A percentile compares a stretch with the other conserved stretches of the same genome.
Evolutionary conservation across 2,797 vertebrate species (phyloP).

Genomic region (Ptychadena robeensis): DNA sequence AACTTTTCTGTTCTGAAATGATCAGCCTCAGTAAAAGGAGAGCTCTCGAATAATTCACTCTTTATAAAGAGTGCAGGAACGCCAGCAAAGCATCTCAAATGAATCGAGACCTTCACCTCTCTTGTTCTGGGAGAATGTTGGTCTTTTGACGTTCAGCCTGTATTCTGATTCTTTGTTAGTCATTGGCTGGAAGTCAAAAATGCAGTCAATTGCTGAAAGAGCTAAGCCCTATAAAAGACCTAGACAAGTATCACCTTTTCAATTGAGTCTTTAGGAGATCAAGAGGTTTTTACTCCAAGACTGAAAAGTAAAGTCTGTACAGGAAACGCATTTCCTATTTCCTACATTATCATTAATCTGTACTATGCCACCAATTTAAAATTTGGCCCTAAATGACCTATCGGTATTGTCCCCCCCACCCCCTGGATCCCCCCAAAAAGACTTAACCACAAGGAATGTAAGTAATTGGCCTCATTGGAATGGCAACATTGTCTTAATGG

Average conservation of each 20-base stretch:
- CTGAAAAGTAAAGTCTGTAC: constrained; percentile 9
- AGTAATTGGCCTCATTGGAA: neutral
- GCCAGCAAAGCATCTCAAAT: neutral
- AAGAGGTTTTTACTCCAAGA: neutral
- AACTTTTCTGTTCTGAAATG: neutral
- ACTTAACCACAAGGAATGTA: neutral
- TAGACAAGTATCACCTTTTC: constrained; percentile 31
- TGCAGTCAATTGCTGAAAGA: constrained; percentile 39
- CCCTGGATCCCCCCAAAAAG: neutral
- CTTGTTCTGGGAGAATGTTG: constrained; percentile 20
- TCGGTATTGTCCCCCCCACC: neutral
- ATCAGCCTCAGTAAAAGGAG: neutral
- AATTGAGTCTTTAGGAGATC: constrained; percentile 20
- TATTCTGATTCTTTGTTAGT: constrained; percentile 43
- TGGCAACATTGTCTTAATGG: too few relatives aligned
- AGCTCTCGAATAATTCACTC: neutral
- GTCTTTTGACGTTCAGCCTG: constrained; percentile 31
- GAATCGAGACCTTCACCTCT: constrained; percentile 1
- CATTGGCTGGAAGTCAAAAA: constrained; percentile 44
- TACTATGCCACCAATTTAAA: neutral
- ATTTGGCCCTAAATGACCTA: neutral
- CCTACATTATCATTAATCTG: neutral
- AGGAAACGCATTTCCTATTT: neutral
- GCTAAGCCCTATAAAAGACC: constrained; percentile 39
- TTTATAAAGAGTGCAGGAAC: neutral